Evolutionary conservation across 2,888 invertebrate genomes (phyloP), one percentile per base, ranked within the genome.

Genomic region (Hydroisotoma schaefferi): DNA sequence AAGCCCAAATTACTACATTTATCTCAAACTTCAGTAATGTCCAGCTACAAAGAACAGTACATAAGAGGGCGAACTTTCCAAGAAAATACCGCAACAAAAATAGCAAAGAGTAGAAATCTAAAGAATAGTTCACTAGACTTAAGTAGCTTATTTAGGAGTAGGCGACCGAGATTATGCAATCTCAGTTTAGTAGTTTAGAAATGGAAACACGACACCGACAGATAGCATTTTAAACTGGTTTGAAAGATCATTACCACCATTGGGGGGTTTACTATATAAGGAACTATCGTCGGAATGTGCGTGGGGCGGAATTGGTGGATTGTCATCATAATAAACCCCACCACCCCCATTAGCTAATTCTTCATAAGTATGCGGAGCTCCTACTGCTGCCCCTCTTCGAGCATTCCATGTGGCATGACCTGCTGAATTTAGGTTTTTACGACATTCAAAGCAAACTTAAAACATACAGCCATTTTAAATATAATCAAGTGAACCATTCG

Each of bases 341-440:
- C 63, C 49, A 47, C 59, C 57, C 25, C 65, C 69, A 38, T 65
- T 67, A 8, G 67, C 68, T 55, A 71, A 63, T 59, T 71, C 71
- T 66, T 70, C 71, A 53, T 71, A 71, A 20, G 69, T 68, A 59
- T 69, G 69, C 33, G 60, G 67, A 49, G 68, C 69, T 46, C 62
- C 57, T 43, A 66, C 62, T 22, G 70, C 64, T 53, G 68, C 68
- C 57, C 62, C 61, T 61, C 67, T 62, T 59, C 68, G 57, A 20
- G 67, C 67, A 61, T 69, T 63, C 71, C 71, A 71, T n/a, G 69
- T 69, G 26, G 64, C 65, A 65, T 69, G 69, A 67, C 69, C 71
- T 68, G n/a, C n/a, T n/a, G 59, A 63, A 59, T 43, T 52, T 54
- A 40, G 15, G n/a, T 27, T 28, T 20, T 37, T 20, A 33, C 52